Evolutionary conservation across 2,113 vertebrate genomes (phyloP).

Genomic region (Falcunculus frontatus): DNA sequence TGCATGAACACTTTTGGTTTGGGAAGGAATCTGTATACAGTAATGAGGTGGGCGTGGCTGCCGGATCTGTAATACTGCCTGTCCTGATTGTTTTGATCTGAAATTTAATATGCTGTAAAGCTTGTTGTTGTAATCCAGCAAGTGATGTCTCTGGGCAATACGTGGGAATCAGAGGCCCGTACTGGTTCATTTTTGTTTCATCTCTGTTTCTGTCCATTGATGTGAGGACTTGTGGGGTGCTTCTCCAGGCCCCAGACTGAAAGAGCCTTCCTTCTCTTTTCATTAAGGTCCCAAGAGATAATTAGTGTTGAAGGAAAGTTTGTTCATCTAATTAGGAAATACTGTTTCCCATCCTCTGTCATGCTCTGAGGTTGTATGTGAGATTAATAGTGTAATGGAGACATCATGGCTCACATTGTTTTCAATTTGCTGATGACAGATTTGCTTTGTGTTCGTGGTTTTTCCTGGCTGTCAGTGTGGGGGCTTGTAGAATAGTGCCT

Average conservation of each 20-base stretch:
- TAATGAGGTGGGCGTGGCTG: background rate
- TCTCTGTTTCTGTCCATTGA: background rate
- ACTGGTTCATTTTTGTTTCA: background rate
- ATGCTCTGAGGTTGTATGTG: background rate
- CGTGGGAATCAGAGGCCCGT: background rate
- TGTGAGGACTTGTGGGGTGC: background rate
- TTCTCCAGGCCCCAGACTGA: background rate
- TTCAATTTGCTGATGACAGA: background rate
- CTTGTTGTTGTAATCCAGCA: rapidly evolving
- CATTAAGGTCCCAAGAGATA: background rate
- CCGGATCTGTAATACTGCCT: background rate
- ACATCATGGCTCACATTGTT: background rate
- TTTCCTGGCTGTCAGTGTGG: background rate
- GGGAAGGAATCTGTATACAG: background rate
- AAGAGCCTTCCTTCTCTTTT: background rate
- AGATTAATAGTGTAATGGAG: background rate
- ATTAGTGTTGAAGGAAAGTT: background rate
- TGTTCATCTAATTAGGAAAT: background rate
- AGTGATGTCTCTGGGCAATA: background rate
- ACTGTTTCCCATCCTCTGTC: background rate
- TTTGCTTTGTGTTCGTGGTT: background rate
- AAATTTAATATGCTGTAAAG: background rate
- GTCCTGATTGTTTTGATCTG: background rate
- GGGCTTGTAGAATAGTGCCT: background rate
- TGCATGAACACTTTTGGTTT: background rate